These are phyloP conservation scores for Papilio demoleus DNA, from an alignment of 2,888 invertebrate species.

Conservation along the genomic window DNA sequence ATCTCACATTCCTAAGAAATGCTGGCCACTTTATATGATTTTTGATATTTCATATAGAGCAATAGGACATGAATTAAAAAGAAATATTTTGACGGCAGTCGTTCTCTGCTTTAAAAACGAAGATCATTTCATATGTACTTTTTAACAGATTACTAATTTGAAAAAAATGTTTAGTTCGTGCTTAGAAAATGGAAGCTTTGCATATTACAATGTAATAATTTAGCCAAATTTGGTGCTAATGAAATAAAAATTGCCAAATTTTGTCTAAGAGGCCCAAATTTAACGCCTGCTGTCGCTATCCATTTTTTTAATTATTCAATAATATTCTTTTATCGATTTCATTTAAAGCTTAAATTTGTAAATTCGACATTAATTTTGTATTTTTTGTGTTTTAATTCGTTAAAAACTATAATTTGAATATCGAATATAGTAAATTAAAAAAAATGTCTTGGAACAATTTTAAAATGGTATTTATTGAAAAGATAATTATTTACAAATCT, in stretches of 20 bases:
- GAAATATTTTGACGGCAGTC: not conserved
- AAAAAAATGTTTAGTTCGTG: too few species aligned
- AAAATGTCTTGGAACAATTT: constrained; percentile 1
- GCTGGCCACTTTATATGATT: not conserved
- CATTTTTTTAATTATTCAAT: not conserved
- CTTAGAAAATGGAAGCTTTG: not conserved
- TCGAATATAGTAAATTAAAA: not conserved
- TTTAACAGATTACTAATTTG: not conserved
- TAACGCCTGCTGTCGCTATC: constrained; percentile 7
- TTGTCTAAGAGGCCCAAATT: constrained; percentile 30
- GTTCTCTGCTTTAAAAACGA: not conserved
- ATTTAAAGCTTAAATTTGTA: constrained; percentile 10
- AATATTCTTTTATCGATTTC: constrained; percentile 13
- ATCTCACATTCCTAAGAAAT: constrained; percentile 7
- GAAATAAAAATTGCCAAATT: constrained; percentile 60
- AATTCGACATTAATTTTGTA: constrained; percentile 3
- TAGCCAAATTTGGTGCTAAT: constrained; percentile 73
- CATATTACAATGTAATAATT: constrained; percentile 47
- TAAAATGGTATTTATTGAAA: constrained; percentile 27
- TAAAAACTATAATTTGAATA: constrained; percentile 9
- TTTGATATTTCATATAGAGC: not conserved
- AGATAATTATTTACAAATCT: constrained; percentile 35
- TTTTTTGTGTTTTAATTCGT: not conserved
- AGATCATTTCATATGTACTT: not conserved
- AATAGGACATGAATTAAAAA: not conserved